A percentile compares a stretch with the other conserved stretches of the same genome.
Conservation (phyloP, 2,113 vertebrate genomes). For the Ceyx melanurus region DNA sequence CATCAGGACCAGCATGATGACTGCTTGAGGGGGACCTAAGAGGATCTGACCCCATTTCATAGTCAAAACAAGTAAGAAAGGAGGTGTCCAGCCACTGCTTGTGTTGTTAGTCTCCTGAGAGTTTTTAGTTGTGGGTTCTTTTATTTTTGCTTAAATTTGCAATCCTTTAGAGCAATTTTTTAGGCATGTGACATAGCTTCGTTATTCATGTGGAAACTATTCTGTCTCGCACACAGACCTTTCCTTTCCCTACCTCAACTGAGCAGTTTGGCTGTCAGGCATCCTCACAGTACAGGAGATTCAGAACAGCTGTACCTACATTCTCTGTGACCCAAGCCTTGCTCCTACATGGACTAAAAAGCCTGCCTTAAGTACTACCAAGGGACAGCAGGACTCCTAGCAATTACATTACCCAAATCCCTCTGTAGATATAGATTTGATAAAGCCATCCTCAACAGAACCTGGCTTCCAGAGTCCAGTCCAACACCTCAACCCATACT, state of each 20-base stretch:
- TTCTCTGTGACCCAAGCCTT: not conserved
- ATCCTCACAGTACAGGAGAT: not conserved
- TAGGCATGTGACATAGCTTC: fast-evolving
- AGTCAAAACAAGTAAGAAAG: not conserved
- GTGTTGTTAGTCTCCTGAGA: not conserved
- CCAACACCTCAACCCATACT: not conserved
- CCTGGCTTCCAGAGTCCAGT: not conserved
- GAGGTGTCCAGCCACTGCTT: fast-evolving
- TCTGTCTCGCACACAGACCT: not conserved
- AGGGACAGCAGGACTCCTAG: not conserved
- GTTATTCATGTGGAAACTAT: not conserved
- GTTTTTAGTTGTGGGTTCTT: no score
- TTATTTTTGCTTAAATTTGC: not conserved
- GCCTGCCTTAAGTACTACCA: not conserved
- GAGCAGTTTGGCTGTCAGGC: no score
- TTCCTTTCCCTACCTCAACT: not conserved
- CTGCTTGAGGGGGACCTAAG: fast-evolving
- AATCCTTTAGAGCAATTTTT: not conserved
- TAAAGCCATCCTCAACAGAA: not conserved
- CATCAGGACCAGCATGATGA: not conserved
- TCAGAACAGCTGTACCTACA: not conserved
- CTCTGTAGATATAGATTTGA: not conserved
- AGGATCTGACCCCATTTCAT: fast-evolving
- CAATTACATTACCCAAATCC: not conserved
- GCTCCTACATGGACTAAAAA: fast-evolving